A percentile compares a stretch with the other conserved stretches of the same genome.
phyloP scores from a whole-genome alignment of 2,113 vertebrate genomes.

The Mohoua ochrocephala region DNA sequence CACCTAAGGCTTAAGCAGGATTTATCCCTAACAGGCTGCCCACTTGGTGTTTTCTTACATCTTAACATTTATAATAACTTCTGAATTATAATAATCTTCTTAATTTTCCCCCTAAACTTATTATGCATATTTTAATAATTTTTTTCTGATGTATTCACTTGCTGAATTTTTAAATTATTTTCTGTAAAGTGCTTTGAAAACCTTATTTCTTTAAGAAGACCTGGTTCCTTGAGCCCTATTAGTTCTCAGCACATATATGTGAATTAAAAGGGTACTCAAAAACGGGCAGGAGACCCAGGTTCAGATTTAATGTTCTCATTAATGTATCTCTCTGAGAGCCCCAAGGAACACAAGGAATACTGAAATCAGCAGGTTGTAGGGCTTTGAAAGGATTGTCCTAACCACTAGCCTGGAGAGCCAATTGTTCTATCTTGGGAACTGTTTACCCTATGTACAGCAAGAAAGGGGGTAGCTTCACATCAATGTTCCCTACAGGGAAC shows the following conservation, averaged over 20 bases:
- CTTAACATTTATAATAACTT: neutral
- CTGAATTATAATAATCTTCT: neutral
- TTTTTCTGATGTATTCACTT: neutral
- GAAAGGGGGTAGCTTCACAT: neutral
- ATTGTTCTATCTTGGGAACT: neutral
- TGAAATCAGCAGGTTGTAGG: neutral
- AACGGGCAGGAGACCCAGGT: neutral
- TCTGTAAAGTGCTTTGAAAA: neutral
- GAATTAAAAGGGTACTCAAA: neutral
- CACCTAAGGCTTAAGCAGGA: neutral
- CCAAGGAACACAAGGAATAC: neutral
- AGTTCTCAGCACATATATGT: neutral
- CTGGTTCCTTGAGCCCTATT: neutral
- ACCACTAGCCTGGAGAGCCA: neutral
- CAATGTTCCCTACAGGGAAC: neutral
- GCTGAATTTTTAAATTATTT: neutral
- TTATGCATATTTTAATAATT: neutral
- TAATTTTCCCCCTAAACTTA: neutral
- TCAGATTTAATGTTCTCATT: neutral
- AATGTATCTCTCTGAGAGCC: neutral
- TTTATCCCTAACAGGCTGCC: neutral
- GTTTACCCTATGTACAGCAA: neutral
- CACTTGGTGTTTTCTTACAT: neutral
- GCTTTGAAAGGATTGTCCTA: neutral
- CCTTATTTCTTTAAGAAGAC: neutral